Evolutionary conservation across 1,140 invertebrate genomes (phyloP).

Genomic region (Pogonus chalceus): DNA sequence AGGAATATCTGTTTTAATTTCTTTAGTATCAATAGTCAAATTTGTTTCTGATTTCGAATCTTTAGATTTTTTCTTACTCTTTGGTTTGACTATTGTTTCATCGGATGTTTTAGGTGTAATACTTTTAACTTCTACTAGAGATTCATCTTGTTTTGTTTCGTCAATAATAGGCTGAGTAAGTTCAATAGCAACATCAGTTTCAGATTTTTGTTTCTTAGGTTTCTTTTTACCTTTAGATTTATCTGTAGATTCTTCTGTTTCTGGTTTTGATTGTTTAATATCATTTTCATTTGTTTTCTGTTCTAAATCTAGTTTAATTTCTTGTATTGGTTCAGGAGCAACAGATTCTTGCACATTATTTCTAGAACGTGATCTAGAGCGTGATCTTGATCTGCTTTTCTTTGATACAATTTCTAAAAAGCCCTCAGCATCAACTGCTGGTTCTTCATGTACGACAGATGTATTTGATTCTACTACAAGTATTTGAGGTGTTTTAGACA

Average conservation of each 20-base stretch:
- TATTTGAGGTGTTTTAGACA: slow-evolving; percentile 20
- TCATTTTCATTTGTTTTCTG: neutral
- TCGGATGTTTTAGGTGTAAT: neutral
- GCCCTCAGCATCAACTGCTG: slow-evolving; percentile 38
- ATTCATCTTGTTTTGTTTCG: no score
- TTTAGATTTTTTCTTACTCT: neutral
- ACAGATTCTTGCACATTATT: neutral
- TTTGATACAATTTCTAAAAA: slow-evolving; percentile 39
- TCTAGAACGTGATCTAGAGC: slow-evolving; percentile 7
- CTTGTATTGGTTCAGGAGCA: neutral
- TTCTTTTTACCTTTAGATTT: slow-evolving; percentile 8
- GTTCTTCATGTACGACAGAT: slow-evolving; percentile 29
- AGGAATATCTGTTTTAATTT: neutral
- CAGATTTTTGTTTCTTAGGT: neutral
- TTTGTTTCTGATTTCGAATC: neutral
- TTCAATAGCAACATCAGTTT: neutral
- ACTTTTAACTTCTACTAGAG: no score
- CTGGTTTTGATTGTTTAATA: neutral
- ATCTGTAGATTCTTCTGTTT: slow-evolving; percentile 5
- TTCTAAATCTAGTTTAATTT: neutral
- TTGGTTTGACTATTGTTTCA: neutral
- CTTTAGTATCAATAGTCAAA: neutral
- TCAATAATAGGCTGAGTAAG: no score
- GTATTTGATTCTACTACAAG: slow-evolving; percentile 15
- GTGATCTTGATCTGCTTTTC: slow-evolving; percentile 28